Conservation (phyloP, 2,888 invertebrate species). For the Clitarchus hookeri region DNA sequence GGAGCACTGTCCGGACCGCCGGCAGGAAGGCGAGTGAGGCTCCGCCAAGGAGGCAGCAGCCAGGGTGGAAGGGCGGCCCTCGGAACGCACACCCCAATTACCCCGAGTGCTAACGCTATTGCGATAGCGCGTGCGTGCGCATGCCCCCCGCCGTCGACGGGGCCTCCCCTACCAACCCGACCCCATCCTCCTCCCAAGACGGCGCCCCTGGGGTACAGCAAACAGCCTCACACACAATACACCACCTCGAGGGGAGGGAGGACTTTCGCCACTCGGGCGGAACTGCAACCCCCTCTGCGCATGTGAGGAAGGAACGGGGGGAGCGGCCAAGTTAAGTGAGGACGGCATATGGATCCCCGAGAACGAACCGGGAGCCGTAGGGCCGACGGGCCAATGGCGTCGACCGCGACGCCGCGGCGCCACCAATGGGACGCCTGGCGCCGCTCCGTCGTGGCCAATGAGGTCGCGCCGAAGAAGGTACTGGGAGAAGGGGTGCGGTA, state of each 20-base stretch:
- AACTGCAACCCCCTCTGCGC: not conserved
- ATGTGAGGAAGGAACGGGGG: not conserved
- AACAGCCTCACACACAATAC: not conserved
- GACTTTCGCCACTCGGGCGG: not conserved
- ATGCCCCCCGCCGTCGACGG: not conserved
- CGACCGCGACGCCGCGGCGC: constrained; percentile 26
- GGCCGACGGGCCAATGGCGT: constrained; percentile 29
- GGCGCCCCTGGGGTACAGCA: not conserved
- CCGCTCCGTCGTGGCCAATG: constrained; percentile 31
- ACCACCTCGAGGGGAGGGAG: not conserved
- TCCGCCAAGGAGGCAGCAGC: not conserved
- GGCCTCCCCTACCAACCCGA: no score
- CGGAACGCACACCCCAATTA: not conserved
- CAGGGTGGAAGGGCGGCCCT: not conserved
- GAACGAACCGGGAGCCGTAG: constrained; percentile 15
- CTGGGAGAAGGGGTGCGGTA: constrained; percentile 18
- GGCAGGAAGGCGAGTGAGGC: constrained; percentile 2
- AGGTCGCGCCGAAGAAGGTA: not conserved
- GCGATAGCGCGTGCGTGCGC: not conserved
- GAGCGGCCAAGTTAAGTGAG: not conserved
- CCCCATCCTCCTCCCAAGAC: no score
- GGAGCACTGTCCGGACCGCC: not conserved
- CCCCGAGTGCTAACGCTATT: constrained; percentile 4
- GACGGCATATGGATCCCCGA: constrained; percentile 11
- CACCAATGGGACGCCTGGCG: constrained; percentile 33